These are phyloP conservation scores for Rhinoptilus africanus DNA, from an alignment of 2,113 vertebrate genomes.

Conservation along the genomic window DNA sequence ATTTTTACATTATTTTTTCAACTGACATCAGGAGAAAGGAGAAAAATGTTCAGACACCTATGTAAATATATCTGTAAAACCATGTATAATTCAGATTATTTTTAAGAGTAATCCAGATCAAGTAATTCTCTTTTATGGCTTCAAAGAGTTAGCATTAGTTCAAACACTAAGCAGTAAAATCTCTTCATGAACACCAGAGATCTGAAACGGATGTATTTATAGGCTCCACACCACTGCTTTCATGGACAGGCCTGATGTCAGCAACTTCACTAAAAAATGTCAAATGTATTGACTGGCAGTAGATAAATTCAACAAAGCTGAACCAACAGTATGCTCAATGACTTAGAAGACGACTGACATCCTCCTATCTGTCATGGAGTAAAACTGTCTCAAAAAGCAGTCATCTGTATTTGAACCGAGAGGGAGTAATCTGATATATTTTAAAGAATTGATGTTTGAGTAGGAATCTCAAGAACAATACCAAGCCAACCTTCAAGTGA, in stretches of 20 bases:
- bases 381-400: constrained; percentile 1
- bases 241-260: background rate
- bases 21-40: background rate
- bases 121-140: background rate
- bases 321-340: background rate
- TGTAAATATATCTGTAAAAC: background rate
- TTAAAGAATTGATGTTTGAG: background rate
- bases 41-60: background rate
- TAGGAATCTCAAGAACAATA: background rate
- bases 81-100: background rate
- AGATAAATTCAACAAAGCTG: constrained; percentile 24
- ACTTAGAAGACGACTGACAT: background rate
- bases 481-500: background rate
- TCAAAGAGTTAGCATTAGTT: background rate
- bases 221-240: background rate
- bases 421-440: background rate
- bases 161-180: background rate
- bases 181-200: background rate
- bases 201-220: background rate
- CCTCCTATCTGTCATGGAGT: background rate
- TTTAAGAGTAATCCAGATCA: background rate
- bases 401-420: background rate
- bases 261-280: background rate
- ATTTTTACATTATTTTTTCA: background rate
- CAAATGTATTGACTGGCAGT: background rate